Evolutionary conservation across 2,113 vertebrate genomes (phyloP).

Genomic region (Colius striatus): DNA sequence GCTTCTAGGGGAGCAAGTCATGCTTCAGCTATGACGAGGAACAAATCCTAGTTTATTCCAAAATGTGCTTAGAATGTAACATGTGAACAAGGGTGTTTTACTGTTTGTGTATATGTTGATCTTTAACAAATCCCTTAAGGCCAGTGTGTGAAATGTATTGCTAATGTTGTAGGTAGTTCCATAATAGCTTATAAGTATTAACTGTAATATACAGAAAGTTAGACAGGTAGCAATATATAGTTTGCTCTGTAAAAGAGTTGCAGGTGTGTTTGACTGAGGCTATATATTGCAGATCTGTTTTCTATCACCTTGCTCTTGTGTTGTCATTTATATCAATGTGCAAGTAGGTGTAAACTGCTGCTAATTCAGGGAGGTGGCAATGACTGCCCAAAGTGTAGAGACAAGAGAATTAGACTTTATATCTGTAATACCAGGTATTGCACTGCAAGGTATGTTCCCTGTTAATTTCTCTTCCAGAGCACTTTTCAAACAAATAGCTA

Average conservation of each 20-base stretch:
- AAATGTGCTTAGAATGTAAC: neutral
- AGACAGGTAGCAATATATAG: neutral
- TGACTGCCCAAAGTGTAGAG: neutral
- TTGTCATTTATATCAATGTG: neutral
- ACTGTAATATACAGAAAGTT: neutral
- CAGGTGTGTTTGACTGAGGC: neutral
- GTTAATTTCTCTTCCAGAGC: neutral
- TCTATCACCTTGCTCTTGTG: neutral
- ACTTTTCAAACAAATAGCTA: neutral
- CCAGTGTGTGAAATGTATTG: neutral
- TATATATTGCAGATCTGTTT: neutral
- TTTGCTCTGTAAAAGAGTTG: neutral
- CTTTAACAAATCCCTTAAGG: neutral
- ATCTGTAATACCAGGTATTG: accelerated
- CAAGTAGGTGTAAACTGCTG: constrained; percentile 48
- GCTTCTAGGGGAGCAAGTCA: neutral
- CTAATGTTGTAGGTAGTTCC: neutral
- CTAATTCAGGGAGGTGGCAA: constrained; percentile 35
- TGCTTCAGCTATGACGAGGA: neutral
- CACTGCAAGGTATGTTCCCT: neutral
- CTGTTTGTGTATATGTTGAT: accelerated
- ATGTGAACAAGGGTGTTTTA: neutral
- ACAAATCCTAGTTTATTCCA: neutral
- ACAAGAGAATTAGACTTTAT: neutral
- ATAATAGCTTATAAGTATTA: neutral